A percentile compares a stretch with the other conserved stretches of the same genome.
Evolutionary conservation across 2,113 vertebrate genomes (phyloP).

Genomic region (Podarcis muralis): DNA sequence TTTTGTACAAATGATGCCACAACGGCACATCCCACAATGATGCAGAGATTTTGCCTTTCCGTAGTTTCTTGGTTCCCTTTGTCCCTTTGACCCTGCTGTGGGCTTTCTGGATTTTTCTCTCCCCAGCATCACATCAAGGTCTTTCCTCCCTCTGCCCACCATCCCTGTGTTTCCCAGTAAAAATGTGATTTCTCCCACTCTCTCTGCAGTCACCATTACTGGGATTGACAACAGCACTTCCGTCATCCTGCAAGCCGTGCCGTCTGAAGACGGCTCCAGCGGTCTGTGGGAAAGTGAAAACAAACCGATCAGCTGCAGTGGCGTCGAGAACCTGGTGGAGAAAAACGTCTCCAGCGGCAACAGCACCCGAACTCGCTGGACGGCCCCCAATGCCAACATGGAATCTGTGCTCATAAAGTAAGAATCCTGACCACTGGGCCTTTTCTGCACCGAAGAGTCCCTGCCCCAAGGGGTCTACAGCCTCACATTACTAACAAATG

Average conservation of each 20-base stretch:
- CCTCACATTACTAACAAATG: too few relatives aligned
- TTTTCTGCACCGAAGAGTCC: background rate
- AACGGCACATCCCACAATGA: rapidly evolving
- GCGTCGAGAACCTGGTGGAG: rapidly evolving
- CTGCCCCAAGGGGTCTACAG: background rate
- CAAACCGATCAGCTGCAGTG: rapidly evolving
- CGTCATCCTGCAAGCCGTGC: constrained; percentile 41
- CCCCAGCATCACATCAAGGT: background rate
- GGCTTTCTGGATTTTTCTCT: background rate
- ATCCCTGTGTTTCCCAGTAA: background rate
- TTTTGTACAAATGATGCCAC: background rate
- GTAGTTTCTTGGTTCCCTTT: background rate
- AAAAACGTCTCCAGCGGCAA: background rate
- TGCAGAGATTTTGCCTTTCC: too few relatives aligned
- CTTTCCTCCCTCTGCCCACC: background rate
- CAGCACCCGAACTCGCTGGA: rapidly evolving
- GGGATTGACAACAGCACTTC: rapidly evolving
- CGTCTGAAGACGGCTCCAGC: rapidly evolving
- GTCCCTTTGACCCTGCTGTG: background rate
- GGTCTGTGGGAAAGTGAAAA: background rate
- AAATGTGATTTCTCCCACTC: background rate
- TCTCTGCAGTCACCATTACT: constrained; percentile 45
- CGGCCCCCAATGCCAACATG: background rate
- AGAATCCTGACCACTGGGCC: background rate
- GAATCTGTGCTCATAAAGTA: constrained; percentile 48